Percentiles rank a stretch among this genome's conserved stretches.
These are phyloP conservation scores for Macaria liturata DNA, from an alignment of 2,888 invertebrate genomes.

Conservation along the genomic window DNA sequence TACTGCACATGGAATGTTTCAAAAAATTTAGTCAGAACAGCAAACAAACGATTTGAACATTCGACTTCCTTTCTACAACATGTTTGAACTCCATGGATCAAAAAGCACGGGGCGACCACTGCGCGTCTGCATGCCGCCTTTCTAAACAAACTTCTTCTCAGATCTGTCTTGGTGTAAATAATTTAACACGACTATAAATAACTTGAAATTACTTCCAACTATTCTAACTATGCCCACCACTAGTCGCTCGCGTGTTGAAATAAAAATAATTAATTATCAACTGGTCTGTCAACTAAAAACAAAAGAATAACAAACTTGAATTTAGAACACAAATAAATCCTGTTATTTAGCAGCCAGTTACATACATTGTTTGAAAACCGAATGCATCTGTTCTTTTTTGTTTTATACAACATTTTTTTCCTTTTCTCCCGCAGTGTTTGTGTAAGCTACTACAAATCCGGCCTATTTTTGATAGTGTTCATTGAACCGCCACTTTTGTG, in stretches of 20 bases:
- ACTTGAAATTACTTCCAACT: background rate
- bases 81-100: conserved; percentile 17
- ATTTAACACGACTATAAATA: conserved; percentile 28
- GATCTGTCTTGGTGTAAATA: conserved; percentile 33
- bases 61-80: too few species aligned
- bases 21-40: too few species aligned
- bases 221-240: too few species aligned
- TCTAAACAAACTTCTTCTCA: conserved; percentile 34
- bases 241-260: too few species aligned
- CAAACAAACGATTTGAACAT: too few species aligned
- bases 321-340: conserved; percentile 1
- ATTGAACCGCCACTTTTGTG: conserved; percentile 45
- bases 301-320: background rate
- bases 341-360: conserved; percentile 13
- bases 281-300: background rate
- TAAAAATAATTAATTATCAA: too few species aligned
- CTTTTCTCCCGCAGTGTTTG: conserved; percentile 44
- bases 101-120: conserved; percentile 25
- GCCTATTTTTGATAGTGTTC: conserved; percentile 59
- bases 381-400: conserved; percentile 38
- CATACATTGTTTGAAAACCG: conserved; percentile 33
- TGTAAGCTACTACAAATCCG: conserved; percentile 54
- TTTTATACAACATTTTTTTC: conserved; percentile 41
- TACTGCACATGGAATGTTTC: too few species aligned
- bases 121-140: conserved; percentile 26